Conservation (phyloP, 1,140 invertebrate genomes). For the Trichonephila clavipes region DNA sequence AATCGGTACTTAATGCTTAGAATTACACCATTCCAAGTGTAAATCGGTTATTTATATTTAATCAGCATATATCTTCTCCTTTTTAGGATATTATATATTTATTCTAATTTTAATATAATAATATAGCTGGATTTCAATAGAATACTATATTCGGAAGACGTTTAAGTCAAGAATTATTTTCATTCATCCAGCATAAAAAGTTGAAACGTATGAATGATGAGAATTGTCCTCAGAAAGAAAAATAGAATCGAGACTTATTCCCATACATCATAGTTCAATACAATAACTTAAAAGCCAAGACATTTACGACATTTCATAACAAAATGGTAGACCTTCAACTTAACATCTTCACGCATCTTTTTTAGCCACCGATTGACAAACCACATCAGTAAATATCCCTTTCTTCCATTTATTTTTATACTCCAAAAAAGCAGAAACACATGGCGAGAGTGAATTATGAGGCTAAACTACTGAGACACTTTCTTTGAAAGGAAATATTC, state of each 20-base stretch:
- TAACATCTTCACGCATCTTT: neutral
- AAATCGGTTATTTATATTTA: too few relatives aligned
- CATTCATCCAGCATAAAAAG: too few relatives aligned
- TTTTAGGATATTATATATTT: too few relatives aligned
- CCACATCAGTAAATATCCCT: neutral
- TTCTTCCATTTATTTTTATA: neutral
- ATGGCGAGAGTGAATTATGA: neutral
- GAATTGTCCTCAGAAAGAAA: neutral
- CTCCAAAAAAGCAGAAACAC: neutral
- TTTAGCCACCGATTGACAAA: slow-evolving; percentile 11
- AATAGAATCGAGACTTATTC: neutral
- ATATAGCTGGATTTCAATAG: too few relatives aligned
- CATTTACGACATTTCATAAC: neutral
- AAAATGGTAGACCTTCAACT: slow-evolving; percentile 11
- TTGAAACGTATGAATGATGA: neutral
- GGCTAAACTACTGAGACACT: neutral
- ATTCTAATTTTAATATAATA: too few relatives aligned
- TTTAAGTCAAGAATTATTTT: too few relatives aligned
- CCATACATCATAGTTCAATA: neutral
- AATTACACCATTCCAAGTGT: too few relatives aligned
- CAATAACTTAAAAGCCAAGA: neutral
- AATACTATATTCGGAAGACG: too few relatives aligned
- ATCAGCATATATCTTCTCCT: too few relatives aligned
- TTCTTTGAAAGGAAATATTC: slow-evolving; percentile 35
- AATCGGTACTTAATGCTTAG: too few relatives aligned